A percentile compares a stretch with the other conserved stretches of the same genome.
Evolutionary conservation across 2,888 invertebrate genomes (phyloP).

Genomic region (Eupelmus urozonus): DNA sequence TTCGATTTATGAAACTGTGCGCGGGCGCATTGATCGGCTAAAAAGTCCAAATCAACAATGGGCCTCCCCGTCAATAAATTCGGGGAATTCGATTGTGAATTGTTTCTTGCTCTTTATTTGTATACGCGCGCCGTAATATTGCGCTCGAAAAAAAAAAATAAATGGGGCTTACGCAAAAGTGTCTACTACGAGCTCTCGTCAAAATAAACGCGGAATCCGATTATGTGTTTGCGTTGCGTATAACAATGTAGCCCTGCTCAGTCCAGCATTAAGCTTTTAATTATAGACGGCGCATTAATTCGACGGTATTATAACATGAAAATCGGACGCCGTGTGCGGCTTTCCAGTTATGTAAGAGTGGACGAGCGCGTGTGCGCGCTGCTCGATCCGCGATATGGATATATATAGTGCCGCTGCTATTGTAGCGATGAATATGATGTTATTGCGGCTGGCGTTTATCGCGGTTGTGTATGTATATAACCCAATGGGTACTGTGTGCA

Average conservation of each 20-base stretch:
- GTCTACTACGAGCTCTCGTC: too few relatives aligned
- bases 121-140: background rate
- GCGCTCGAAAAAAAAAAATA: constrained; percentile 4
- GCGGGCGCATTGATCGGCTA: constrained; percentile 15
- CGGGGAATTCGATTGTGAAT: constrained; percentile 50
- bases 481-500: too few relatives aligned
- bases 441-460: too few relatives aligned
- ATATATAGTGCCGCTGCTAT: too few relatives aligned
- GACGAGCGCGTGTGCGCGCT: background rate
- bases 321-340: constrained; percentile 65
- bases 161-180: constrained; percentile 31
- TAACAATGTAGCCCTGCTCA: constrained; percentile 59
- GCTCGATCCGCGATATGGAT: constrained; percentile 4
- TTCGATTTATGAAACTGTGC: constrained; percentile 50
- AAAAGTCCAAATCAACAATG: constrained; percentile 37
- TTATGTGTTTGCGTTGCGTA: constrained; percentile 1
- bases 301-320: constrained; percentile 70
- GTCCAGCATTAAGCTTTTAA: constrained; percentile 70
- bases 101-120: constrained; percentile 19
- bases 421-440: background rate
- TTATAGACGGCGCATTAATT: constrained; percentile 69
- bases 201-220: constrained; percentile 6
- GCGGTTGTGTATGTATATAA: too few relatives aligned
- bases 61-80: constrained; percentile 35
- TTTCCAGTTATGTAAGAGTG: constrained; percentile 74